These are phyloP conservation scores for Griposia aprilina DNA, from an alignment of 2,888 invertebrate genomes.

Conservation along the genomic window DNA sequence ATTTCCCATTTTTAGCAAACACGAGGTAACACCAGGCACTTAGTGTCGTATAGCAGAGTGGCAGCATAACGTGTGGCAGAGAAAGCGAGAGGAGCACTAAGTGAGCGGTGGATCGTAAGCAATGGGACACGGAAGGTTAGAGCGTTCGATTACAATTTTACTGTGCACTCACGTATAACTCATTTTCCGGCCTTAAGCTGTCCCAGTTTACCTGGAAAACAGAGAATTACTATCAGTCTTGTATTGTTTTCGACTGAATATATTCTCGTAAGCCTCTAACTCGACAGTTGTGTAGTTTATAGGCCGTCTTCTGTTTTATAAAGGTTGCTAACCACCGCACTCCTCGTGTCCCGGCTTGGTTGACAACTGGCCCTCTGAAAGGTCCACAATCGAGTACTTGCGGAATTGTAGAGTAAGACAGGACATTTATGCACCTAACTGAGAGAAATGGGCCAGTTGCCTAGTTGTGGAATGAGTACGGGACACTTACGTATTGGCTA, in stretches of 20 bases:
- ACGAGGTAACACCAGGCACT: slow-evolving; percentile 67
- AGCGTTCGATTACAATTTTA: slow-evolving; percentile 77
- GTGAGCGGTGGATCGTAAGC: slow-evolving; percentile 74
- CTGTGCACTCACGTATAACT: slow-evolving; percentile 89
- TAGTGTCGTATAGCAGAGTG: slow-evolving; percentile 66
- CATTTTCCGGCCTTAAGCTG: slow-evolving; percentile 91
- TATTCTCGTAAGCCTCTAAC: slow-evolving; percentile 68
- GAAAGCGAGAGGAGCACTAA: slow-evolving; percentile 73
- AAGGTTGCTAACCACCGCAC: slow-evolving; percentile 56
- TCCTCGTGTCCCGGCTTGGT: slow-evolving; percentile 56
- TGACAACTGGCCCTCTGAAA: slow-evolving; percentile 43
- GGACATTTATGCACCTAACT: slow-evolving; percentile 19
- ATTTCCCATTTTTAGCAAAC: slow-evolving; percentile 64
- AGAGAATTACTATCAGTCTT: slow-evolving; percentile 84
- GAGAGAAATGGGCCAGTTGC: slow-evolving; percentile 39
- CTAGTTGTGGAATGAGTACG: slow-evolving; percentile 49
- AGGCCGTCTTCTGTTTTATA: slow-evolving; percentile 44
- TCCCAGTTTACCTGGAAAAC: slow-evolving; percentile 91
- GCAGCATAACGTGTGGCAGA: slow-evolving; percentile 68
- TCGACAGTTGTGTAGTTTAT: slow-evolving; percentile 47
- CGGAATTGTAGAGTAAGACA: slow-evolving; percentile 26
- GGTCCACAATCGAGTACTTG: slow-evolving; percentile 22
- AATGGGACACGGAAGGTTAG: slow-evolving; percentile 75
- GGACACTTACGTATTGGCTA: slow-evolving; percentile 88
- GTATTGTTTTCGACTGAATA: slow-evolving; percentile 81